Base-by-base conservation (phyloP, 2,113 vertebrate genomes). In the Nansenia antarctica region DNA sequence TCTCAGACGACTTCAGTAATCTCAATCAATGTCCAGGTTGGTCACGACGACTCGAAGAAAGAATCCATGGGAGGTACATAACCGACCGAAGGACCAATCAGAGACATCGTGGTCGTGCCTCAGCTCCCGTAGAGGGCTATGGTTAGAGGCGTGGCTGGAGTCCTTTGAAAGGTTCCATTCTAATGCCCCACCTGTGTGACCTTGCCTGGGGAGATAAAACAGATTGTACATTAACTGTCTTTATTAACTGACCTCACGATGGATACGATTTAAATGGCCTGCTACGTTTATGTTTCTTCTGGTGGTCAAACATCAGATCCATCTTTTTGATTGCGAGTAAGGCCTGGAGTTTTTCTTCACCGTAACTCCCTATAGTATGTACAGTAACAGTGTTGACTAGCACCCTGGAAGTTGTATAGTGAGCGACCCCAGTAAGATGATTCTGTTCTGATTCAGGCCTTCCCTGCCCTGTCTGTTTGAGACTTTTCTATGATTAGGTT, bases 181-280 rank as follows among this genome's bases (percentile, higher is more conserved):
- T 5, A 18, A 14, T 27, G 26, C n/a, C 27, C 27, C 14, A 57
- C 54, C 54, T 14, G 11, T 29, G 26, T 58, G 27, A n/a, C 62
- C 37, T 34, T 5, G n/a, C 26, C 30, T 15, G 30, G 26, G 52
- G 4, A 62, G 57, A 74, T 68, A 58, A 39, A 24, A 37, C 3
- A 8, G n/a, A 39, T 65, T 63, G 53, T 37, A 58, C 29, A 69
- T 65, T 58, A 68, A 42, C 39, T n/a, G n/a, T n/a, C n/a, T 42
- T 42, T 15, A 15, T 15, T 42, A 15, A 42, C 39, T 49, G 45
- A 20, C n/a, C 15, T 49, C n/a, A 49, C 45, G 18, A 49, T 6
- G 45, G 45, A n/a, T 14, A 20, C 9, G 2, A 8, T 49, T 15
- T 5, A 5, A 20, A 7, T 39, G 14, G 35, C 9, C 35, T 39